A percentile compares a stretch with the other conserved stretches of the same genome.
Conservation (phyloP, 53 echinoderm and acorn worm species). For the Actinopyga echinites region DNA sequence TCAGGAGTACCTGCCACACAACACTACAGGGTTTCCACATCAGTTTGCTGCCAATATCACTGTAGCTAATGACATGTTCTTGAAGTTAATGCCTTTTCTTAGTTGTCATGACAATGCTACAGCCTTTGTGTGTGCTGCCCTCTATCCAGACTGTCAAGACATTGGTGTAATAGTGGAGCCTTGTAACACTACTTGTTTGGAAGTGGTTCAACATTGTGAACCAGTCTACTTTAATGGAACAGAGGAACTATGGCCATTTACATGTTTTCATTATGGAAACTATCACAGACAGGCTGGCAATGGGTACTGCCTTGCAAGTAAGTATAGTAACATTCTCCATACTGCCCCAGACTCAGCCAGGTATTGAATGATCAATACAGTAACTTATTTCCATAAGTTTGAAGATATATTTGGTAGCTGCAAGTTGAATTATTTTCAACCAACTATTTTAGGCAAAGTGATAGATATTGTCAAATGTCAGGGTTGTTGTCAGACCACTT, state of each 20-base stretch:
- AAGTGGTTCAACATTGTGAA: conserved; percentile 13
- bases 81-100: neutral
- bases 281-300: neutral
- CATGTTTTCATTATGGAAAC: neutral
- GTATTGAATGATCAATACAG: no score
- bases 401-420: no score
- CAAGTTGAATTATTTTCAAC: no score
- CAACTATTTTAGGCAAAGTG: no score
- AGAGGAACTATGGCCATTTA: conserved; percentile 24
- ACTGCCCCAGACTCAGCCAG: no score
- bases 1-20: conserved; percentile 14
- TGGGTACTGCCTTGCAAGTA: conserved; percentile 30
- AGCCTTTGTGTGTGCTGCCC: conserved; percentile 14
- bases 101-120: conserved; percentile 15
- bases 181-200: conserved; percentile 26
- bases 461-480: no score
- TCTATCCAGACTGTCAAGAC: conserved; percentile 14
- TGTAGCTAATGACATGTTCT: neutral
- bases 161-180: conserved; percentile 15
- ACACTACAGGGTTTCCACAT: conserved; percentile 11
- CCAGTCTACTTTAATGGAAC: neutral
- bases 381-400: no score
- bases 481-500: no score
- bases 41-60: neutral
- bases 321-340: no score